Evolutionary conservation across 2,113 vertebrate genomes (phyloP), one percentile per base, ranked within the genome.

Genomic region (Hippoglossus stenolepis): DNA sequence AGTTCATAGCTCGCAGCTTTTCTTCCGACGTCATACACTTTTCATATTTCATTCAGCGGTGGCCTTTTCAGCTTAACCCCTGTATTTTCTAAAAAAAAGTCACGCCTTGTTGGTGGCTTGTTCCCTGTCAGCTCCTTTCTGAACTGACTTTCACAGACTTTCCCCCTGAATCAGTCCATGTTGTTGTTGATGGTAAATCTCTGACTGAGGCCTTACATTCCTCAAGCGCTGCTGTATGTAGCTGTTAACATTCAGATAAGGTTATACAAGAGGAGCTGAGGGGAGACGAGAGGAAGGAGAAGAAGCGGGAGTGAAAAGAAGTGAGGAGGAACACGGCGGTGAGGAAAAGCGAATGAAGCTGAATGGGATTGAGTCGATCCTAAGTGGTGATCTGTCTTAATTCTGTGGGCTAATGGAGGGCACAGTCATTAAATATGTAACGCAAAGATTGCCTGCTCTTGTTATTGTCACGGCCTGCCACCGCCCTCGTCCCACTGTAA

Each of bases 321-420:
- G 59, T 61, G 23, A 67, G 61, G 15, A 43, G 35, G 62, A 71
- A 63, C 56, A 3, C 35, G 26, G 43, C 56, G 6, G 40, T 40
- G 65, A 56, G 38, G 65, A 45, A 35, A n/a, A 43, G 43, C n/a
- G 65, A 82, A 65, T 67, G 54, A 81, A 67, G 65, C 20, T 51
- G 45, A 56, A 59, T 73, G 40, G 60, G 59, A 79, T 47, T 73
- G 74, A 76, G 79, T 54, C 11, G 38, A 82, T 83, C 60, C 73
- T 70, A 56, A 73, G 82, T 87, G 89, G 90, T 92, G 87, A 94
- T 93, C 90, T 84, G 89, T 94, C 91, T 92, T 91, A 90, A 93
- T 94, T 90, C 78, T 63, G 49, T 62, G 69, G 83, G 90, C 84
- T 93, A 90, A 94, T 92, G 87, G 89, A 91, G 92, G 91, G 86